phyloP scores from a whole-genome alignment of 2,113 vertebrate genomes.

The Cairina moschata region DNA sequence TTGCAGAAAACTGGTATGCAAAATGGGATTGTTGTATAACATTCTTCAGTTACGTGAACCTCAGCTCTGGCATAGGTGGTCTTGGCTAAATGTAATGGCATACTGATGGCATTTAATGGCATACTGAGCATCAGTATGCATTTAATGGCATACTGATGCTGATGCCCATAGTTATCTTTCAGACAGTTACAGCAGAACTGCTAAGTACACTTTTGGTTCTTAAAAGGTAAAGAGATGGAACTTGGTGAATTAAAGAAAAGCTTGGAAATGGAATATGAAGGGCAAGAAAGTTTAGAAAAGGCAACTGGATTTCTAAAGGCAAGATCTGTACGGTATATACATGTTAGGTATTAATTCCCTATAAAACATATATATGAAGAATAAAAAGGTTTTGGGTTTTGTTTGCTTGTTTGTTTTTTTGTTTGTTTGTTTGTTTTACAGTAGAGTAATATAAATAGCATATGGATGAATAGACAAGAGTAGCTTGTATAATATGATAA shows the following conservation, averaged over 20 bases:
- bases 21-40: background rate
- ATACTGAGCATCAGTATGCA: too few species aligned
- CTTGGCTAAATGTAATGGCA: background rate
- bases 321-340: background rate
- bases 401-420: too few species aligned
- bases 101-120: background rate
- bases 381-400: background rate
- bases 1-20: background rate
- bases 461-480: background rate
- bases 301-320: constrained; percentile 23
- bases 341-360: background rate
- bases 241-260: constrained; percentile 6
- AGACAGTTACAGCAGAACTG: background rate
- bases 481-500: background rate
- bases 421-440: background rate
- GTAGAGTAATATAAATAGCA: background rate
- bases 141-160: background rate
- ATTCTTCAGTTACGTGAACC: background rate
- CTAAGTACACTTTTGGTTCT: background rate
- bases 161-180: background rate
- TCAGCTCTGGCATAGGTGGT: background rate
- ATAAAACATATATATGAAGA: background rate
- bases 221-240: constrained; percentile 33
- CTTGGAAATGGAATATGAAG: background rate
- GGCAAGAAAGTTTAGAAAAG: constrained; percentile 8